phyloP scores from a whole-genome alignment of 2,113 vertebrate genomes.

The Procapra przewalskii region DNA sequence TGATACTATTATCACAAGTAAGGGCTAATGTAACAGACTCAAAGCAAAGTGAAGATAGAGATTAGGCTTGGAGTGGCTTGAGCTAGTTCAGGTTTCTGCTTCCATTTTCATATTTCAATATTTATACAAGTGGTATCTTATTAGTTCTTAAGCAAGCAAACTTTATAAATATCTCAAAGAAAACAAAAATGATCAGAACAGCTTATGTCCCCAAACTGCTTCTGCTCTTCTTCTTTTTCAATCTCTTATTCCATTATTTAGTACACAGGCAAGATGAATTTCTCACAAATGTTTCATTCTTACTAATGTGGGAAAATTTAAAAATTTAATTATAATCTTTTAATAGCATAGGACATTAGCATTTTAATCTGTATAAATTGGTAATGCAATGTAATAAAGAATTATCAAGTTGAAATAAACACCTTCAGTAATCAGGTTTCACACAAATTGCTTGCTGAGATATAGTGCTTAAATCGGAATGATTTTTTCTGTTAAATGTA shows the following conservation, averaged over 20 bases:
- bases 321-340: constrained; percentile 32
- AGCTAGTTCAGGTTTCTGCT: neutral
- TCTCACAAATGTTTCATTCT: constrained; percentile 49
- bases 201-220: neutral
- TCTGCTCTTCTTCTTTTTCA: constrained; percentile 27
- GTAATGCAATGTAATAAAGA: constrained; percentile 35
- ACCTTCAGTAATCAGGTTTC: constrained; percentile 31
- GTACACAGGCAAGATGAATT: neutral
- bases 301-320: constrained; percentile 22
- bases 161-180: neutral
- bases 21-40: neutral
- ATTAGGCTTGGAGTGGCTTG: neutral
- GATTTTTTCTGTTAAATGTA: constrained; percentile 45
- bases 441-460: constrained; percentile 43
- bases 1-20: neutral
- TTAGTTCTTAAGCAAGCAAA: neutral
- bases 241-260: constrained; percentile 25
- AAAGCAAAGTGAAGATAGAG: neutral
- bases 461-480: constrained; percentile 32
- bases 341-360: constrained; percentile 33
- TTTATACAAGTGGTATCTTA: neutral
- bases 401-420: constrained; percentile 52
- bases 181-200: neutral
- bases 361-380: constrained; percentile 58
- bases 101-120: neutral